Base-by-base conservation (phyloP, 2,888 invertebrate species). In the Bombyx huttoni region DNA sequence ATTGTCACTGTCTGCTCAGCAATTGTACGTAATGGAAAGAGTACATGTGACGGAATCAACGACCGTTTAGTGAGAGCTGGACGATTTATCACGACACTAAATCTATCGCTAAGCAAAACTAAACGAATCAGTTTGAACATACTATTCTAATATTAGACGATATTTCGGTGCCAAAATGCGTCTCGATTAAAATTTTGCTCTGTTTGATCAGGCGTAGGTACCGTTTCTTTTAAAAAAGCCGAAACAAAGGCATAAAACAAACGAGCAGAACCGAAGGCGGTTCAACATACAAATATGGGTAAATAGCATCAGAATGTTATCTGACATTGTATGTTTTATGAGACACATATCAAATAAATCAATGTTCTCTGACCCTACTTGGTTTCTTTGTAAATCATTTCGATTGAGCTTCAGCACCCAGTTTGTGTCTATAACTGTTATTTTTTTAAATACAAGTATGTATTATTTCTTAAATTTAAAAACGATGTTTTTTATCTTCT, bases 161-260 rank as follows among this genome's bases (percentile, higher is more conserved):
- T 67, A 61, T 70, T 64, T 62, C 60, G 59, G 62, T 77, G 78
- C 78, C 79, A 79, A 81, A 75, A 70, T 63, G 58, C 61, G 62
- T 63, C 61, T 68, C 65, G 62, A 71, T 71, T 63, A 56, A 60
- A 54, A 58, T 54, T 58, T 64, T 54, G 53, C 54, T 50, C 51
- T 50, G 7, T 40, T 40, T 40, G 8, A 55, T 56, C 59, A 52
- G 52, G 56, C 54, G 52, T 48, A 51, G 49, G 53, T 47, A 52
- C 53, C 50, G 54, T 58, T 60, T 59, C 57, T 60, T 60, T 56
- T 55, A 56, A 56, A 49, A 52, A 6, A 5, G 12, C 7, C 40
- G 40, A 7, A 40, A 40, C 40, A 40, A 40, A 40, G 40, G 12
- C 2, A 40, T 40, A 40, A 40, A 40, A 12, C 24, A 2, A 24